These are phyloP conservation scores for Fopius arisanus DNA, from an alignment of 1,140 invertebrate species.

Conservation along the genomic window DNA sequence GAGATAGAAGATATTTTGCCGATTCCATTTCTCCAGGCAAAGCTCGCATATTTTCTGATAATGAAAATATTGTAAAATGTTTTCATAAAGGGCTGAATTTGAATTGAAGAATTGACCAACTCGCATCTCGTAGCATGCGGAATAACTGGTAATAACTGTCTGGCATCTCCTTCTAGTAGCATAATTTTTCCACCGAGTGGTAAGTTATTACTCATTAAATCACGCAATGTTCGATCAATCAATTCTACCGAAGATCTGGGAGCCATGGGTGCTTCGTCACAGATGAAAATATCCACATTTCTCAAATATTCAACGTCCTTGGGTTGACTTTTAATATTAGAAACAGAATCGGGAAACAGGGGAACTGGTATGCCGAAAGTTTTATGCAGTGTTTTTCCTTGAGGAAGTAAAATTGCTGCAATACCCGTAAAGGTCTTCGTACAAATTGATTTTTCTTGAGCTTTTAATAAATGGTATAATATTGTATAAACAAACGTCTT, in stretches of 20 bases:
- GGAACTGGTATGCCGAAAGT: conserved; percentile 36
- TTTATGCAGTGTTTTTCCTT: conserved; percentile 37
- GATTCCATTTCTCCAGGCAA: conserved; percentile 25
- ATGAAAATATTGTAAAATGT: conserved; percentile 28
- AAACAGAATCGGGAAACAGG: conserved; percentile 28
- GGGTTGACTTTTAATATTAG: conserved; percentile 46
- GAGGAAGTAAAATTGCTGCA: conserved; percentile 37
- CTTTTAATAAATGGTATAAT: conserved; percentile 24
- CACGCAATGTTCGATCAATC: neutral
- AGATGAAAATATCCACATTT: conserved; percentile 40
- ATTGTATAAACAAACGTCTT: no score
- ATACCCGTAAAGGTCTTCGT: conserved; percentile 39
- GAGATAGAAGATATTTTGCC: conserved; percentile 23
- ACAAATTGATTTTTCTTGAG: conserved; percentile 23
- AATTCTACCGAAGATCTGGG: conserved; percentile 6
- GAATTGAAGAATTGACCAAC: conserved; percentile 29
- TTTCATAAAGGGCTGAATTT: conserved; percentile 31
- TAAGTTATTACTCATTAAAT: neutral
- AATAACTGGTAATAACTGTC: neutral
- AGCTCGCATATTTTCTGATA: no score
- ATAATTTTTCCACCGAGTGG: conserved; percentile 11
- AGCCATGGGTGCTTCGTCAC: conserved; percentile 49
- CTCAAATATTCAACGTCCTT: conserved; percentile 16
- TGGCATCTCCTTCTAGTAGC: neutral
- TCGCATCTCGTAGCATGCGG: conserved; percentile 24